Evolutionary conservation across 2,797 vertebrate genomes (phyloP).

Genomic region (Pangasius larnaudii): DNA sequence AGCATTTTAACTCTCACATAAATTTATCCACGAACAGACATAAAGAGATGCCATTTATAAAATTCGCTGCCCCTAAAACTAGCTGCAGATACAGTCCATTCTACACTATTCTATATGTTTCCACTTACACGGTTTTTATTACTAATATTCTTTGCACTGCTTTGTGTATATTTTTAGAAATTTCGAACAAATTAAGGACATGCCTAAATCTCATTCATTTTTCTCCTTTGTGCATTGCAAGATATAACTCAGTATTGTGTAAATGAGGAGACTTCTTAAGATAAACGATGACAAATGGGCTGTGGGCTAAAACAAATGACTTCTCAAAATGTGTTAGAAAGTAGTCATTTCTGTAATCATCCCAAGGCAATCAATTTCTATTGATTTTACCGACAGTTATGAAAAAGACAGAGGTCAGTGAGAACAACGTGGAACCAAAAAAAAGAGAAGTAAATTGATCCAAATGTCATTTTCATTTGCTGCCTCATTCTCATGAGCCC

Average conservation of each 20-base stretch:
- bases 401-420: slow-evolving; percentile 58
- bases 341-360: slow-evolving; percentile 67
- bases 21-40: not conserved
- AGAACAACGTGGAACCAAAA: slow-evolving; percentile 32
- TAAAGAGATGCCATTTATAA: not conserved
- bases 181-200: slow-evolving; percentile 11
- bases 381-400: slow-evolving; percentile 61
- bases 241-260: slow-evolving; percentile 43
- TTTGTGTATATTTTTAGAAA: not conserved
- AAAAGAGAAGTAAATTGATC: slow-evolving; percentile 44
- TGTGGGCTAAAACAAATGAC: slow-evolving; percentile 63
- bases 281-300: slow-evolving; percentile 71
- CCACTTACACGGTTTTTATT: not conserved
- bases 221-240: slow-evolving; percentile 34
- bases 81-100: not conserved
- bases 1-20: not conserved
- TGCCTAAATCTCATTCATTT: slow-evolving; percentile 27
- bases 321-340: slow-evolving; percentile 58
- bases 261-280: slow-evolving; percentile 65
- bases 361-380: slow-evolving; percentile 64
- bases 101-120: not conserved
- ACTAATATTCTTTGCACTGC: not conserved
- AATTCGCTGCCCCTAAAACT: not conserved
- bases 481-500: slow-evolving; percentile 39
- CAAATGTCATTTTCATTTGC: slow-evolving; percentile 55